Conservation (phyloP, 2,113 vertebrate species). For the Antechinus flavipes region DNA sequence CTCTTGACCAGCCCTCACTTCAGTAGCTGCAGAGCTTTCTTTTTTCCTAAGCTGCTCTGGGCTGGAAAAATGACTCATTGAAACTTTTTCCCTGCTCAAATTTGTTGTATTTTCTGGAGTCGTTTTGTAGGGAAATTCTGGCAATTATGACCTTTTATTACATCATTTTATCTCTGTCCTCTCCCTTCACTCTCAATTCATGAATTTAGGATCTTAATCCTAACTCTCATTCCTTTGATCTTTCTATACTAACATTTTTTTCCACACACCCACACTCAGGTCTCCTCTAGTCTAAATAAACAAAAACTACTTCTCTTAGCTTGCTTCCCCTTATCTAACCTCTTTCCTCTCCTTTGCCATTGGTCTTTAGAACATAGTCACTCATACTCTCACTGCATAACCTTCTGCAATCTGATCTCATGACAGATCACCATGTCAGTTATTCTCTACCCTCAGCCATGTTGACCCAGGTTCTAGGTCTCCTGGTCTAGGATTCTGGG, state of each 20-base stretch:
- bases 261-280: neutral
- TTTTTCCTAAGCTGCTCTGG: neutral
- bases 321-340: neutral
- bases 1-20: neutral
- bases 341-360: neutral
- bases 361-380: neutral
- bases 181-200: neutral
- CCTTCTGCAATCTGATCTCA: neutral
- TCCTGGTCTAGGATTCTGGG: no score
- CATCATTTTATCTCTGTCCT: neutral
- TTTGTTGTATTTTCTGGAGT: no score
- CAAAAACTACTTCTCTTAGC: neutral
- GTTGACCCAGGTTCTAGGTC: no score
- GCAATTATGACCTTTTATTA: neutral
- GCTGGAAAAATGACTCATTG: neutral
- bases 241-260: neutral
- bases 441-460: neutral
- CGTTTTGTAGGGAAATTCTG: no score
- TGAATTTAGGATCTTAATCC: neutral
- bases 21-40: neutral
- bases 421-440: neutral
- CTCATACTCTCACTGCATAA: neutral
- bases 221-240: neutral
- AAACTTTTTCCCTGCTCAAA: neutral
- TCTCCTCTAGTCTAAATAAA: neutral